Evolutionary conservation across 2,797 vertebrate species (phyloP), one percentile per base, ranked within the genome.

Genomic region (Aplochiton taeniatus): DNA sequence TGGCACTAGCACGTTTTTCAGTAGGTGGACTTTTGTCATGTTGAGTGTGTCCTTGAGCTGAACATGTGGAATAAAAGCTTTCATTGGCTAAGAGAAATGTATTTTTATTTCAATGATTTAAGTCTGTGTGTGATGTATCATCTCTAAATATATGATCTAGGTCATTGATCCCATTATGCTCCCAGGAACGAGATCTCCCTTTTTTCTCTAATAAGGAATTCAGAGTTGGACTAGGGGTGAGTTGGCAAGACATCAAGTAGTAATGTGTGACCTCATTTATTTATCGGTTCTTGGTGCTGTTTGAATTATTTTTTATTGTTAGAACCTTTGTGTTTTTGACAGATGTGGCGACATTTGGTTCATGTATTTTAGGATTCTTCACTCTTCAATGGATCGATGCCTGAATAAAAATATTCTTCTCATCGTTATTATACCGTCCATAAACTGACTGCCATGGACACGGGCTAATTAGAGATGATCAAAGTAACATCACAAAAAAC

Each of bases 81-180:
- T 67, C n/a, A 68, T 66, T 73, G 54, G 9, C 53, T 46, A 19
- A 51, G 54, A 73, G 76, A 75, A 77, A 83, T 73, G 68, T 75
- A 66, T 72, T 70, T 77, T 76, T 72, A 17, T 79, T 83, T 73
- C 70, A 76, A 73, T 75, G 66, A 72, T 87, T 87, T 54, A 57
- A 70, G 41, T 17, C 85, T 87, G 83, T 75, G 75, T 66, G 76
- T 78, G 58, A 83, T 78, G 70, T 69, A 79, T 84, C 67, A 47
- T 52, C 31, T 65, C 68, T 81, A 82, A 86, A 89, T 85, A 83
- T 84, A 87, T 75, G 77, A 84, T 89, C 75, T 81, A 56, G 82
- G 85, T 82, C 87, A 73, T 73, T 76, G 83, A 86, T 87, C 83
- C 81, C 77, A 86, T 89, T 90, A 85, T 69, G 65, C 70, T 79